Conservation (phyloP, 2,797 vertebrate genomes). For the Chelmon rostratus region DNA sequence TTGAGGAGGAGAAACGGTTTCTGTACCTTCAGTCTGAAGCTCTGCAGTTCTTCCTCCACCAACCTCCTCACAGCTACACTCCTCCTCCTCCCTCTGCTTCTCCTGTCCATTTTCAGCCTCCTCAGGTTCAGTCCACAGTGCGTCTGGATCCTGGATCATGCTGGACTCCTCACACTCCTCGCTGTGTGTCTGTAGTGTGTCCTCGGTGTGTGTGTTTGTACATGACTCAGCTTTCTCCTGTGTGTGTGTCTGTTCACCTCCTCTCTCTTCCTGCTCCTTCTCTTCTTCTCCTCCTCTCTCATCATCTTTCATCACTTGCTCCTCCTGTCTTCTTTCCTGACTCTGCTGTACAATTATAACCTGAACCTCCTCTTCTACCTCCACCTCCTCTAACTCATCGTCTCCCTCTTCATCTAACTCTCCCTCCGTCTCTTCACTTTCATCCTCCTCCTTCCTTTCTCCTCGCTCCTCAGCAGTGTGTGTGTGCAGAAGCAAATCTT, state of each 20-base stretch:
- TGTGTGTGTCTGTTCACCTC: background rate
- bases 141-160: background rate
- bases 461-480: conserved; percentile 13
- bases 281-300: conserved; percentile 1
- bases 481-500: background rate
- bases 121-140: background rate
- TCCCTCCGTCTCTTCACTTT: conserved; percentile 20
- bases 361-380: conserved; percentile 62
- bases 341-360: conserved; percentile 40
- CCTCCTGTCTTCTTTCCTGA: conserved; percentile 34
- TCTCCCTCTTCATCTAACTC: conserved; percentile 31
- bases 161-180: background rate
- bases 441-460: conserved; percentile 21
- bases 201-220: background rate
- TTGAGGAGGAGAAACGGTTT: conserved; percentile 33
- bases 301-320: conserved; percentile 7
- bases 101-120: background rate
- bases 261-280: conserved; percentile 5
- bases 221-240: background rate
- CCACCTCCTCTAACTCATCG: conserved; percentile 34
- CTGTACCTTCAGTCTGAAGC: conserved; percentile 71
- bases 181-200: fast-evolving
- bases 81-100: conserved; percentile 2
- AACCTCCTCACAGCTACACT: conserved; percentile 32
- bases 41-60: conserved; percentile 47